Percentiles rank a stretch among this genome's conserved stretches.
phyloP scores from a whole-genome alignment of 2,113 vertebrate species.

The human region GRCh38 chr11:34117501-34118000 shows the following conservation, averaged over 20 bases:
- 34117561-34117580: not conserved
- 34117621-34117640: not conserved
- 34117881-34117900: not conserved
- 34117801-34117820: not conserved
- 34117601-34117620: not conserved
- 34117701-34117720: not conserved
- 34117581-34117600: not conserved
- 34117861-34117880: not conserved
- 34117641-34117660: not conserved
- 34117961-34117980: not conserved
- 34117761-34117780: not conserved
- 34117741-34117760: not conserved
- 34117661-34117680: not conserved
- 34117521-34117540: not conserved
- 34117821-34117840: not conserved
- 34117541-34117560: not conserved
- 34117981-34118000: not conserved
- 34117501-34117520: not conserved
- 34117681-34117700: not conserved
- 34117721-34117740: not conserved
- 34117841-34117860: not conserved
- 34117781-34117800: not conserved
- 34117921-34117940: not conserved
- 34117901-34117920: accelerated
- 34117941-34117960: not conserved